Base-by-base conservation (phyloP, 1,140 invertebrate genomes). In the Drosophila kepulauana region DNA sequence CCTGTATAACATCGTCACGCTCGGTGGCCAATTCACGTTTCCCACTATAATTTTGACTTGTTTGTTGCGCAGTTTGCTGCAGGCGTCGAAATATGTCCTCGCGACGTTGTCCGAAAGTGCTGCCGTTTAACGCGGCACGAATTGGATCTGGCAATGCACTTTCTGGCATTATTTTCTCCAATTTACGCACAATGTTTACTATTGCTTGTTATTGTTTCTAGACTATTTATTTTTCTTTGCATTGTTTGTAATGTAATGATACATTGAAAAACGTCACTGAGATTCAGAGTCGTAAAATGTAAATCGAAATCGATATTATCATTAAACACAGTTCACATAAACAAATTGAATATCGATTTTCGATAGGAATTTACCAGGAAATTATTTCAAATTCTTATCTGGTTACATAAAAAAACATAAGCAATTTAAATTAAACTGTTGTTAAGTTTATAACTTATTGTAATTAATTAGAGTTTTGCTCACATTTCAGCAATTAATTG, bases 1-100 rank as follows among this genome's bases (percentile, higher is more conserved):
- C 92, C n/a, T 87, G 91, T 20, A 94, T 93, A 46, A 79, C 94
- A 38, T 92, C 93, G 91, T 98, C 97, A 51, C 94, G 94, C 87
- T 98, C 97, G 1, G 97, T 97, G 3, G 97, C 97, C 46, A 98
- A 91, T 92, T 97, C 96, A 59, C 95, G 95, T 81, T 95, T 95
- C 10, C 96, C 96, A 62, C 96, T 96, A 93, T 96, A 98, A 75
- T 96, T 93, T 64, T 94, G 92, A 54, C 95, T 95, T 78, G 95
- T 96, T 72, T 95, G 94, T 93, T 97, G 96, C 1, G 97, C 96
- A 82, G 95, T 95, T 85, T 81, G 45, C 33, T 86, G 75, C 0
- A 92, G 59, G 1, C 91, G 61, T 43, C 75, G 70, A 67, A 91
- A 91, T 10, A 92, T 92, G 15, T 92, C 91, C 52, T 91, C 87